Evolutionary conservation across 2,797 vertebrate genomes (phyloP), one percentile per base, ranked within the genome.

Genomic region (Steatocranus sp.): DNA sequence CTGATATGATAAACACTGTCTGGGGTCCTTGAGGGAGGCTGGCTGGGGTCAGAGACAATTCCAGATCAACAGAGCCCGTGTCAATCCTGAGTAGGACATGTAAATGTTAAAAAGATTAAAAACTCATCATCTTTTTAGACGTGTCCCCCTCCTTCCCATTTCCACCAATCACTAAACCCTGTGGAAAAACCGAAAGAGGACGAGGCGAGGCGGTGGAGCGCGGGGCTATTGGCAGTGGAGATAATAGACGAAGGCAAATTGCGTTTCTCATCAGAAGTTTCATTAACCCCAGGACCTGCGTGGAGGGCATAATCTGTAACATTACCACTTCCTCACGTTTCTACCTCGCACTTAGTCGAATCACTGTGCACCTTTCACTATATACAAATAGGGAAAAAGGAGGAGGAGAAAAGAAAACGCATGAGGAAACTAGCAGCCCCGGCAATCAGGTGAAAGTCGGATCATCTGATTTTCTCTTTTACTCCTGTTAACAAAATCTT

Each of bases 51-150:
- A 93, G 61, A 80, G 88, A 92, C 88, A 92, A 93, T 93, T 93
- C 93, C 86, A 87, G 91, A 94, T 95, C 66, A 83, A 92, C 93
- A 92, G 89, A 93, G 87, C 89, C 83, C 14, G 79, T 95, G 93
- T 94, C 95, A 94, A 88, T 95, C 89, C 89, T 80, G 87, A 94
- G 92, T 92, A 93, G 92, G 93, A 95, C 95, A 94, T 94, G 95
- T 93, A 95, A 96, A 96, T 96, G 95, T 95, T 96, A 95, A 95
- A 96, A 94, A 96, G 95, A 97, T 96, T 96, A 96, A 96, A 96
- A 97, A 96, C 95, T 96, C 95, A 96, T 96, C 95, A 96, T 95
- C 90, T 94, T 95, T 93, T 92, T 90, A 93, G 92, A 93, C 89
- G 23, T 81, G 85, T 82, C 83, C 87, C 90, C 87, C 81, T 66